Conservation (phyloP, 2,888 invertebrate species). For the Diabrotica balteata region DNA sequence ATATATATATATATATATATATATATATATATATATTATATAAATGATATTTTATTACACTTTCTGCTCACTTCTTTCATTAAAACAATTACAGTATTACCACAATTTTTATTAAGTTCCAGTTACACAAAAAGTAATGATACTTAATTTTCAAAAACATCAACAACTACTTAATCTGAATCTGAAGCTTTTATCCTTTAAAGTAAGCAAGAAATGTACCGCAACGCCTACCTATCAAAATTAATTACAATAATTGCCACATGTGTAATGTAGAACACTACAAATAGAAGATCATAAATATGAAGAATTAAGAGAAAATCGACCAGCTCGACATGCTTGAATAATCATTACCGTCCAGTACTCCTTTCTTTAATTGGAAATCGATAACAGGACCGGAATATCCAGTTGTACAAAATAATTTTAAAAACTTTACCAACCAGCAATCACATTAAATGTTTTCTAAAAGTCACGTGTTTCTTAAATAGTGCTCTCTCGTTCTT, state of each 20-base stretch:
- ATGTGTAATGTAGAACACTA: constrained; percentile 16
- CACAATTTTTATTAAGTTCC: no score
- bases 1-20: no score
- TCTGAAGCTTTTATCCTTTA: background rate
- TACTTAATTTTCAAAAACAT: background rate
- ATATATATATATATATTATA: no score
- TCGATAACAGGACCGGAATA: constrained; percentile 17
- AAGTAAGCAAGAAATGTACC: background rate
- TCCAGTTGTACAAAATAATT: background rate
- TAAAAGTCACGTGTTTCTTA: no score
- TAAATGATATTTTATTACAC: no score
- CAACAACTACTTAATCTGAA: background rate
- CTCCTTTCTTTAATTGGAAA: constrained; percentile 22
- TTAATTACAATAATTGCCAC: constrained; percentile 20
- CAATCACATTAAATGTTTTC: no score
- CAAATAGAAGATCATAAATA: constrained; percentile 17
- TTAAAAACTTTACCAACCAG: background rate
- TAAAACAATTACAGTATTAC: no score
- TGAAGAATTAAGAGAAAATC: constrained; percentile 25
- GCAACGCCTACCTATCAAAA: constrained; percentile 20
- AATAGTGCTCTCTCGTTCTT: no score
- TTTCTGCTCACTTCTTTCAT: no score
- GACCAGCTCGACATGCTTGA: constrained; percentile 12
- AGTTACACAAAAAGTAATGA: background rate
- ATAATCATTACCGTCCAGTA: background rate